Evolutionary conservation across 2,113 vertebrate species (phyloP), one percentile per base, ranked within the genome.

Genomic region (Garra rufa): DNA sequence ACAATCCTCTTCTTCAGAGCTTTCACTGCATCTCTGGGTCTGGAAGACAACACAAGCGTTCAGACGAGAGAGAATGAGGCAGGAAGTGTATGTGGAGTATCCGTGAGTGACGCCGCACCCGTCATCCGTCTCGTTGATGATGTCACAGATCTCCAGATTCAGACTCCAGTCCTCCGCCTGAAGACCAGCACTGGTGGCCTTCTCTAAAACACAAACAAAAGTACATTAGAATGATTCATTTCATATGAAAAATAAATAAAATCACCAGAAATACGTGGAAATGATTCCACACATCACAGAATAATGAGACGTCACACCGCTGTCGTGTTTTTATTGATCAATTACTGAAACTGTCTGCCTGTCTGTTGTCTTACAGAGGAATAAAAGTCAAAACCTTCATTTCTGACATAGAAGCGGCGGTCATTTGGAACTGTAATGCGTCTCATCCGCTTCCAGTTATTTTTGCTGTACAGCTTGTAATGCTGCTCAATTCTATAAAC

Each of bases 1-100:
- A 95, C 89, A 28, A 99, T 97, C 89, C 96, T 96, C 93, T 96
- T 99, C 94, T 96, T 99, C 82, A 99, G 92, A 28, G 98, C 97
- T 92, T 95, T 96, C 86, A 97, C 93, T 15, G 97, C 97, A 94
- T 99, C 98, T 94, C 94, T 98, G 83, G 97, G 97, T 30, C 98
- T 99, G 92, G 44, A 85, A 52, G 78, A 38, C 88, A 88, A 83
- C 83, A 91, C 3, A 78, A 70, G n/a, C 2, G 9, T 19, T 77
- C 43, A 76, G 76, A 10, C 75, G 9, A 55, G 50, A 50, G 24
- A 11, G 50, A 19, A 52, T 0, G 50, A 19, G 5, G 5, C 50
- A 2, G 19, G 2, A 19, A 21, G 19, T 1, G 50, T 52, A 8
- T 52, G 3, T 52, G 17, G 19, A 8, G 50, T 21, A 8, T 8